phyloP scores from a whole-genome alignment of 2,113 vertebrate genomes.

The Trochalopteron elliotii region DNA sequence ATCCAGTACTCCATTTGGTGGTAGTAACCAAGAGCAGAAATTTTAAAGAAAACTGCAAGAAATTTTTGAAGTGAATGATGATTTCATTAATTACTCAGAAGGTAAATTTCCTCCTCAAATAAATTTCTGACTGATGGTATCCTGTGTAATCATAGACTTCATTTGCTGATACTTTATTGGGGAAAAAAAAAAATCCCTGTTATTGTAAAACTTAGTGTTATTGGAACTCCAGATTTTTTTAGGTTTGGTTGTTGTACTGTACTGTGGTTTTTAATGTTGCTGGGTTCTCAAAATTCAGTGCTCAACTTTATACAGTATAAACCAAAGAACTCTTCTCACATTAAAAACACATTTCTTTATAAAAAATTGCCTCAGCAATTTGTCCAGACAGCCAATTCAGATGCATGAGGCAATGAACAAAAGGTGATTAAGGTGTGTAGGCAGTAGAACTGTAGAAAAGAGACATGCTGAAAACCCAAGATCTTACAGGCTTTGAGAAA shows the following conservation, averaged over 20 bases:
- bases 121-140: neutral
- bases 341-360: neutral
- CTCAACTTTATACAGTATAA: neutral
- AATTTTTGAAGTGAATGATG: neutral
- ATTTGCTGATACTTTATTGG: neutral
- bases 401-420: neutral
- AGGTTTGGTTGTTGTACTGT: fast-evolving
- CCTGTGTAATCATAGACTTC: neutral
- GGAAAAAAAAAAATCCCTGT: fast-evolving
- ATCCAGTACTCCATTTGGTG: neutral
- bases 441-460: neutral
- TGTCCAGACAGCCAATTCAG: neutral
- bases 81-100: neutral
- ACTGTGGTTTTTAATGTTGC: neutral
- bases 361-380: neutral
- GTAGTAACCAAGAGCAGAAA: neutral
- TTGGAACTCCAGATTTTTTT: neutral
- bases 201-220: neutral
- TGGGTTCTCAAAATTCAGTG: neutral
- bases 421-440: neutral
- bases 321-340: neutral
- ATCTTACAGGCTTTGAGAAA: neutral
- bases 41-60: neutral
- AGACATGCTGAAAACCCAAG: neutral
- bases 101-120: neutral